A percentile compares a stretch with the other conserved stretches of the same genome.
Conservation (phyloP, 2,888 invertebrate species). For the Charanyca ferruginea region DNA sequence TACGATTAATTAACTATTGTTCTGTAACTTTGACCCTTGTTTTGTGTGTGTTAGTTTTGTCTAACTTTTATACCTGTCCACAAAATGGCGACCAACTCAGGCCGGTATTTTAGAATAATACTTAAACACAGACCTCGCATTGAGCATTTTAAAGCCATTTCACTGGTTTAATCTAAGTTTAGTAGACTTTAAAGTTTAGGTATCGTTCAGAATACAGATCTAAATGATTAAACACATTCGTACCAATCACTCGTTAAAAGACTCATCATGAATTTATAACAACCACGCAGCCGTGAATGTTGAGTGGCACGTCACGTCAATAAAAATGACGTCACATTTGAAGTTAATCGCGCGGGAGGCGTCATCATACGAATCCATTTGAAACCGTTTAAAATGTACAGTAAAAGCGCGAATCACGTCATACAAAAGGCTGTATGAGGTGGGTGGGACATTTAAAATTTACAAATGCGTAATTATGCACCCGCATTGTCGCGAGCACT, state of each 20-base stretch:
- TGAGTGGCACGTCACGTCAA: slow-evolving; percentile 65
- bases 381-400: slow-evolving; percentile 81
- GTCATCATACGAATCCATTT: slow-evolving; percentile 85
- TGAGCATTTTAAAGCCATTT: not conserved
- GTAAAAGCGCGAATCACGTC: slow-evolving; percentile 89
- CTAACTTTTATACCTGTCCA: not conserved
- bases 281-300: slow-evolving; percentile 22
- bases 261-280: slow-evolving; percentile 19
- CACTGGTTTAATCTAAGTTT: not conserved
- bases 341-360: slow-evolving; percentile 82
- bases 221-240: slow-evolving; percentile 1
- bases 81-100: not conserved
- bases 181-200: not conserved
- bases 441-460: slow-evolving; percentile 90
- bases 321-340: slow-evolving; percentile 80
- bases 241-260: not conserved
- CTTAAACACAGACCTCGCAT: not conserved
- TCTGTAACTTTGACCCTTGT: slow-evolving; percentile 20
- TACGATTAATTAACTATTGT: slow-evolving; percentile 57
- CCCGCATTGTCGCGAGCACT: slow-evolving; percentile 88
- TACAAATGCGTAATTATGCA: slow-evolving; percentile 91
- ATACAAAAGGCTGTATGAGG: slow-evolving; percentile 89
- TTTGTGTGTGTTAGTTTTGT: slow-evolving; percentile 13
- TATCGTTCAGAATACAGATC: not conserved
- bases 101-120: not conserved